Percentiles rank a stretch among this genome's conserved stretches.
phyloP scores from a whole-genome alignment of 2,113 vertebrate genomes.

The Theristicus caerulescens region DNA sequence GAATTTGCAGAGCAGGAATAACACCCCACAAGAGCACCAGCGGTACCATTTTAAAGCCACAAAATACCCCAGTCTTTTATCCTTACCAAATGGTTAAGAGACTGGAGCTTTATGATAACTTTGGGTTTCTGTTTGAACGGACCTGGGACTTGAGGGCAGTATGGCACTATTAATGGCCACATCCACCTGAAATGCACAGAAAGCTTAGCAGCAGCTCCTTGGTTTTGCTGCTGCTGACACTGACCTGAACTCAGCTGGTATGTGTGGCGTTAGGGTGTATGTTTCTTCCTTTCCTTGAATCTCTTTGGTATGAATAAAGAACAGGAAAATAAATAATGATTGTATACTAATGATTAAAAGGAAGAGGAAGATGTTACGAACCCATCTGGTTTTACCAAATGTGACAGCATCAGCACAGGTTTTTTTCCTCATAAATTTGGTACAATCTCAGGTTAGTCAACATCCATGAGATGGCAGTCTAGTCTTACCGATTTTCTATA shows the following conservation, averaged over 20 bases:
- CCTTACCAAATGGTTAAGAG: neutral
- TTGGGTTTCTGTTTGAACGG: neutral
- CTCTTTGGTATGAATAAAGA: neutral
- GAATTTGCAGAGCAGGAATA: neutral
- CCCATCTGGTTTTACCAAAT: neutral
- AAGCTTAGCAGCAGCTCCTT: neutral
- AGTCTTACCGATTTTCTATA: neutral
- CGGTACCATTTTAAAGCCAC: neutral
- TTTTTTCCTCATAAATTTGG: neutral
- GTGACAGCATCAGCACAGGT: neutral
- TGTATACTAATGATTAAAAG: neutral
- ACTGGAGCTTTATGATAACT: neutral
- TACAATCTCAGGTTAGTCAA: neutral
- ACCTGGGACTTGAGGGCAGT: neutral
- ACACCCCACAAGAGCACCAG: neutral
- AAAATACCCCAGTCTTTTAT: neutral
- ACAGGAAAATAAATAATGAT: neutral
- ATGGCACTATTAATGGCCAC: neutral
- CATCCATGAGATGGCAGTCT: neutral
- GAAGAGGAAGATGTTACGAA: neutral
- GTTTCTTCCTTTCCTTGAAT: neutral
- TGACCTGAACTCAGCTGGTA: neutral
- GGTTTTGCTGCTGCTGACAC: neutral
- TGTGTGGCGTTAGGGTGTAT: fast-evolving
- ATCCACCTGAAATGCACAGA: neutral